Conservation (phyloP, 2,888 invertebrate species). For the Cryptocheilus praepositus region DNA sequence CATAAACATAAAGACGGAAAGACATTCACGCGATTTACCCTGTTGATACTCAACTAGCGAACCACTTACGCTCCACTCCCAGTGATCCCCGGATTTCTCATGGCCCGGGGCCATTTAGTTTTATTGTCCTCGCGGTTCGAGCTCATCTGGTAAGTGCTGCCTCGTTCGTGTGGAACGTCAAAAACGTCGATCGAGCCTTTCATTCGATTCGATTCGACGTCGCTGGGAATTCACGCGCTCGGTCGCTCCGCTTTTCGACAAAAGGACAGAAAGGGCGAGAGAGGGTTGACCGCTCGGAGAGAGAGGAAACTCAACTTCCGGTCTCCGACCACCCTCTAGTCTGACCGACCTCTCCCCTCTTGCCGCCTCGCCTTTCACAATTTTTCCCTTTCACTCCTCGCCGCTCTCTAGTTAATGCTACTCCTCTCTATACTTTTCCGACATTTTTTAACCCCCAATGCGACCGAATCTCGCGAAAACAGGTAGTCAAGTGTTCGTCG, state of each 20-base stretch:
- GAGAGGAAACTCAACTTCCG: slow-evolving; percentile 42
- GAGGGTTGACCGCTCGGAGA: neutral
- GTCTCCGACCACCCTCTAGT: slow-evolving; percentile 13
- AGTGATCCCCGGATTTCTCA: slow-evolving; percentile 42
- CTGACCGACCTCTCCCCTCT: slow-evolving; percentile 10
- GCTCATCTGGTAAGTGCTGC: slow-evolving; percentile 55
- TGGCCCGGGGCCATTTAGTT: slow-evolving; percentile 40
- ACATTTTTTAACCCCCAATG: slow-evolving; percentile 35
- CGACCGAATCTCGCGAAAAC: slow-evolving; percentile 27
- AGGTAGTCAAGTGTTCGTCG: slow-evolving; percentile 28
- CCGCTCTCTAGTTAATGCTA: no score
- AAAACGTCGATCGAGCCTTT: slow-evolving; percentile 60
- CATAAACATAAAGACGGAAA: no score
- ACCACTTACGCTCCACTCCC: slow-evolving; percentile 32
- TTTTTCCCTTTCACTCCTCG: slow-evolving; percentile 6
- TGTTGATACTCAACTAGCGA: slow-evolving; percentile 13
- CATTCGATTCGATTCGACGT: slow-evolving; percentile 49
- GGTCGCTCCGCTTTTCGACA: slow-evolving; percentile 33
- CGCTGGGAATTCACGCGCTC: slow-evolving; percentile 34
- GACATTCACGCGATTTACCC: no score
- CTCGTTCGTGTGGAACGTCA: slow-evolving; percentile 48
- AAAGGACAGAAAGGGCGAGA: slow-evolving; percentile 37
- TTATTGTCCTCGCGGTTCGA: slow-evolving; percentile 48
- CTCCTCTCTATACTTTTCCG: slow-evolving; percentile 2
- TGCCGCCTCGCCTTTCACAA: slow-evolving; percentile 2